Base-by-base conservation (phyloP, 1,140 invertebrate genomes). In the Eubasilissa regina region DNA sequence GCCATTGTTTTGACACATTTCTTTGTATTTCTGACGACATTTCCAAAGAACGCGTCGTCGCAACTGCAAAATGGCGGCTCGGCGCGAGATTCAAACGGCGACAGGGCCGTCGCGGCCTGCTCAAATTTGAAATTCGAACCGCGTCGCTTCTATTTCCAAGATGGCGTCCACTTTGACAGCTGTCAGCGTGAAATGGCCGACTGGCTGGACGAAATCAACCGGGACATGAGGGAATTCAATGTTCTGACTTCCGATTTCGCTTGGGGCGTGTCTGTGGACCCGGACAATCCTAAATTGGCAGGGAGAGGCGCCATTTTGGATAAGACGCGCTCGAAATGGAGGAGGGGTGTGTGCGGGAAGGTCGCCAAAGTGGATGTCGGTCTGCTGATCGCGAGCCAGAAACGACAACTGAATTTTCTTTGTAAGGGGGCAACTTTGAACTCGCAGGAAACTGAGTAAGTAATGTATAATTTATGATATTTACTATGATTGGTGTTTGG, bases 191-290 rank as follows among this genome's bases (percentile, higher is more conserved):
- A 75, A 51, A 58, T 81, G 17, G 55, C 47, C 1, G 12, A 11
- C 11, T 82, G 81, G 81, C 60, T 82, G 51, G 56, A 74, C 11
- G 73, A 66, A 19, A 75, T 83, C 60, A 83, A 83, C 73, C 35
- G 75, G 0, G 53, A 80, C 15, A 56, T 56, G 44, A 15, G 78
- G 53, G 44, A 78, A 58, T 78, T 78, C 25, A 80, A 83, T n/a
- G 43, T 83, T 6, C 13, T 80, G 17, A 58, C 72, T 17, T 75
- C 82, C 10, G 79, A 83, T 45, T 78, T 76, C 17, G 72, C 82
- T 0, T 83, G 82, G 82, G 78, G 47, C 7, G 48, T 76, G 17
- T 78, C 79, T 68, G 53, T 81, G 9, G 60, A 80, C 19, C 53
- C 70, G 3, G 70, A 48, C n/a, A 56, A 78, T n/a, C 75, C 64